These are phyloP conservation scores for Pachyseris speciosa DNA, from an alignment of 64 coral and sea anemone species.

Conservation along the genomic window DNA sequence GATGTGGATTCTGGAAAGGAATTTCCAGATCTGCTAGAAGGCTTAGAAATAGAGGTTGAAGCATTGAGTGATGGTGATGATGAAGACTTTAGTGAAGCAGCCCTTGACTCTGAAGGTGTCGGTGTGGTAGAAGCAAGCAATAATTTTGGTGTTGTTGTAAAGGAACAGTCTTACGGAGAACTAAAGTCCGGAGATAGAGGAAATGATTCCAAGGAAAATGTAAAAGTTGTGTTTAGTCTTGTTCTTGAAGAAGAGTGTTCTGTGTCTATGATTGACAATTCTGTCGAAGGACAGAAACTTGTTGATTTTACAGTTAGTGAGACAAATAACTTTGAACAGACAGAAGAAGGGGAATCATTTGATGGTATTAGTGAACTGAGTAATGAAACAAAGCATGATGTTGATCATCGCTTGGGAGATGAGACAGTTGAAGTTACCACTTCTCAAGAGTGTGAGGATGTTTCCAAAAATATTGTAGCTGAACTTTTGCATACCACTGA, in stretches of 20 bases:
- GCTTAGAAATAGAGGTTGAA: background rate
- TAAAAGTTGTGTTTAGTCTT: background rate
- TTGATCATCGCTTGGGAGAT: background rate
- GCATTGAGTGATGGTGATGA: background rate
- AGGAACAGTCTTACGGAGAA: background rate
- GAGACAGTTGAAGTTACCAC: no score
- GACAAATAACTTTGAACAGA: background rate
- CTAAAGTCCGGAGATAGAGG: background rate
- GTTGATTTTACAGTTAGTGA: background rate
- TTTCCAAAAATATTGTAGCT: background rate
- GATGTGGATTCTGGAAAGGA: background rate
- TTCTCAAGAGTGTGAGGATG: background rate
- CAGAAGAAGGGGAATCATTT: background rate
- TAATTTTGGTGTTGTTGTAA: background rate
- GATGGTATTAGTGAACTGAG: background rate
- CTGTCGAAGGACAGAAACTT: background rate
- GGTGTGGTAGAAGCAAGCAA: background rate
- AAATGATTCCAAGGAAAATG: background rate
- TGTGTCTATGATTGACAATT: background rate
- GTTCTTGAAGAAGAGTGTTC: constrained; percentile 33
- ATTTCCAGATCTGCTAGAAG: constrained; percentile 6
- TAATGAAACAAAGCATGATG: background rate
- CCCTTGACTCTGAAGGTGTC: background rate
- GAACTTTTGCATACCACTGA: background rate
- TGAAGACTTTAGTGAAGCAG: no score